Percentiles rank a stretch among this genome's conserved stretches.
These are phyloP conservation scores for Schizothorax lantsangensis DNA, from an alignment of 2,797 vertebrate genomes.

Conservation along the genomic window DNA sequence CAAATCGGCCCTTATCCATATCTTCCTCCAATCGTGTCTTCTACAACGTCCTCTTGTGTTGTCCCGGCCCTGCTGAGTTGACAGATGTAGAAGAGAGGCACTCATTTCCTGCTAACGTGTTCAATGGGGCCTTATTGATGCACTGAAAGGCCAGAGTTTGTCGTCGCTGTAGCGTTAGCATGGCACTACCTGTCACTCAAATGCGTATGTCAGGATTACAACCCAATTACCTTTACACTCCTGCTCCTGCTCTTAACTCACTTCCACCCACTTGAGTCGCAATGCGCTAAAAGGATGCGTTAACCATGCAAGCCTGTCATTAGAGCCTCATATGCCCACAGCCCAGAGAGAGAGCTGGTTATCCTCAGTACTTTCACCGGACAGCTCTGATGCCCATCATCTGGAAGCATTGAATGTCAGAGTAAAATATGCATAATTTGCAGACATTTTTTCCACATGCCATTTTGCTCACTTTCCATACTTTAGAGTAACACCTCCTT, in stretches of 20 bases:
- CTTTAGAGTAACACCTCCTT: slow-evolving; percentile 37
- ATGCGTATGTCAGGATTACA: slow-evolving; percentile 56
- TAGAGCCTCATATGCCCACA: slow-evolving; percentile 76
- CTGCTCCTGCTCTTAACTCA: slow-evolving; percentile 70
- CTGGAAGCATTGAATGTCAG: slow-evolving; percentile 59
- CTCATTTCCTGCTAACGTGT: slow-evolving; percentile 72
- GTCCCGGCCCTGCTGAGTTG: slow-evolving; percentile 45
- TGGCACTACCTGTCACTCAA: slow-evolving; percentile 64
- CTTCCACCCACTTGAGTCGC: slow-evolving; percentile 80
- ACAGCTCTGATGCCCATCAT: slow-evolving; percentile 46
- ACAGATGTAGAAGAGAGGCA: slow-evolving; percentile 65
- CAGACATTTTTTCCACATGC: slow-evolving; percentile 48
- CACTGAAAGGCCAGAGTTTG: slow-evolving; percentile 52
- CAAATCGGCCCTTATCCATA: slow-evolving; percentile 27
- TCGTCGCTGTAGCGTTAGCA: slow-evolving; percentile 28
- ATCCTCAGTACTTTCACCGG: slow-evolving; percentile 23
- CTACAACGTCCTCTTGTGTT: slow-evolving; percentile 52
- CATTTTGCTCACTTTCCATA: slow-evolving; percentile 56
- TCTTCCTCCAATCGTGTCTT: slow-evolving; percentile 49
- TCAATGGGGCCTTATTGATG: slow-evolving; percentile 77
- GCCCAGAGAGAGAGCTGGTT: slow-evolving; percentile 62
- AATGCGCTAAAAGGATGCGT: slow-evolving; percentile 79
- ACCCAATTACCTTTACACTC: slow-evolving; percentile 60
- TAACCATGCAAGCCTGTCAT: slow-evolving; percentile 75
- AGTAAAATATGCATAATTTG: slow-evolving; percentile 62